These are phyloP conservation scores for Ptychadena robeensis DNA, from an alignment of 2,797 vertebrate species.

Conservation along the genomic window DNA sequence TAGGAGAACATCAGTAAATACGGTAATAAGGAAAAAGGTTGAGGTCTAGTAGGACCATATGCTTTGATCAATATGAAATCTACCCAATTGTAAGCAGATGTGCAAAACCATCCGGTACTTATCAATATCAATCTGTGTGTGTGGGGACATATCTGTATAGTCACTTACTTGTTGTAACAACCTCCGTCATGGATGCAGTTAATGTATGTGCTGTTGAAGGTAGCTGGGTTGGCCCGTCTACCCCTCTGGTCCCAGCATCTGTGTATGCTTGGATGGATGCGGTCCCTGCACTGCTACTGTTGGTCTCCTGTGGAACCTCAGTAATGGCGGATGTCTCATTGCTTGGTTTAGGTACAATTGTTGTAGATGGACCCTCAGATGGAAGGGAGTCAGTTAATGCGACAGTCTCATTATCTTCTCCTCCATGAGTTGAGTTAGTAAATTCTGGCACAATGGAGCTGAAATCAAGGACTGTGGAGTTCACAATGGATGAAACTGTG, in stretches of 20 bases:
- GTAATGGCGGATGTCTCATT: not conserved
- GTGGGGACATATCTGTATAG: too few relatives aligned
- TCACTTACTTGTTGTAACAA: conserved; percentile 1
- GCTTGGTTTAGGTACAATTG: not conserved
- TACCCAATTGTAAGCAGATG: too few relatives aligned
- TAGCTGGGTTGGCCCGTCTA: not conserved
- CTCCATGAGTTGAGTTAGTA: not conserved
- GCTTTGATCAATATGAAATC: too few relatives aligned
- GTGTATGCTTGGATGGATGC: not conserved
- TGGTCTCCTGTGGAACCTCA: not conserved
- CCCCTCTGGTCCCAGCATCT: not conserved
- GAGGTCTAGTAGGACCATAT: too few relatives aligned
- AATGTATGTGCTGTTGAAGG: not conserved
- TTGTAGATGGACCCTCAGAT: not conserved
- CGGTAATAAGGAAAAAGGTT: too few relatives aligned
- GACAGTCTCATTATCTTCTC: not conserved
- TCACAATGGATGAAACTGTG: not conserved
- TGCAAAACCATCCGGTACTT: too few relatives aligned
- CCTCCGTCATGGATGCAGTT: not conserved
- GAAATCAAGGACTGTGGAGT: not conserved
- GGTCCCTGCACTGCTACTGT: not conserved
- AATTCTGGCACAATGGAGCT: not conserved
- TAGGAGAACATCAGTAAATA: too few relatives aligned
- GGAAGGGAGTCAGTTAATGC: not conserved
- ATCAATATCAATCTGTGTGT: too few relatives aligned